These are phyloP conservation scores for Muricea muricata DNA, from an alignment of 92 coral and sea anemone genomes.

Conservation along the genomic window DNA sequence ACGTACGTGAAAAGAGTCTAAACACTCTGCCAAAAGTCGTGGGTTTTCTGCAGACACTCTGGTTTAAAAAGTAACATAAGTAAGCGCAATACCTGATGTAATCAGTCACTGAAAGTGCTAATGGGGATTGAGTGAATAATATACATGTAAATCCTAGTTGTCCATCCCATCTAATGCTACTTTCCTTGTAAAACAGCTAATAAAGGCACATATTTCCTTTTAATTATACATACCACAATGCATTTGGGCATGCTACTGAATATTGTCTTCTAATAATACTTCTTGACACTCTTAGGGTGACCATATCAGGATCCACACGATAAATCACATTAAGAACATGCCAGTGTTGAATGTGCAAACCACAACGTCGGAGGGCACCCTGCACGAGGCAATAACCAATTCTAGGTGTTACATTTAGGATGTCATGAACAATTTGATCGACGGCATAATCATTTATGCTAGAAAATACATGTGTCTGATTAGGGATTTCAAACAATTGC, in stretches of 20 bases:
- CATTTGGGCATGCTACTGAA: slow-evolving; percentile 44
- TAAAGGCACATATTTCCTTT: too few species aligned
- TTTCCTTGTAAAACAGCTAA: too few species aligned
- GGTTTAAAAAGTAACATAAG: too few species aligned
- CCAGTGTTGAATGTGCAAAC: slow-evolving; percentile 14
- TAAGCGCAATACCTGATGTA: too few species aligned
- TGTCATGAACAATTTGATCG: slow-evolving; percentile 1
- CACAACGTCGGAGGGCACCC: slow-evolving; percentile 17
- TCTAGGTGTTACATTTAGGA: too few species aligned
- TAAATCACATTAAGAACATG: slow-evolving; percentile 24
- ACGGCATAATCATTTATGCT: neutral
- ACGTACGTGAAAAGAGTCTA: too few species aligned
- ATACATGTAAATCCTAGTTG: too few species aligned
- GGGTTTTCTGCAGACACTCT: too few species aligned
- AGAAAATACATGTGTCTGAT: neutral
- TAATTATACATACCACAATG: slow-evolving; percentile 48
- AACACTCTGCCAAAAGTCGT: too few species aligned
- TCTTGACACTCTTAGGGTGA: slow-evolving; percentile 33
- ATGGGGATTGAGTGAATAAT: too few species aligned
- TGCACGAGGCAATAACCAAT: slow-evolving; percentile 17
- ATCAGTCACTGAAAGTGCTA: too few species aligned
- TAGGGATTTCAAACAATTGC: neutral
- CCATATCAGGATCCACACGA: slow-evolving; percentile 46
- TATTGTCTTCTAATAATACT: slow-evolving; percentile 33
- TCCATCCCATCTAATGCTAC: too few species aligned